phyloP scores from a whole-genome alignment of 2,888 invertebrate genomes.

The Parnassius orleans region DNA sequence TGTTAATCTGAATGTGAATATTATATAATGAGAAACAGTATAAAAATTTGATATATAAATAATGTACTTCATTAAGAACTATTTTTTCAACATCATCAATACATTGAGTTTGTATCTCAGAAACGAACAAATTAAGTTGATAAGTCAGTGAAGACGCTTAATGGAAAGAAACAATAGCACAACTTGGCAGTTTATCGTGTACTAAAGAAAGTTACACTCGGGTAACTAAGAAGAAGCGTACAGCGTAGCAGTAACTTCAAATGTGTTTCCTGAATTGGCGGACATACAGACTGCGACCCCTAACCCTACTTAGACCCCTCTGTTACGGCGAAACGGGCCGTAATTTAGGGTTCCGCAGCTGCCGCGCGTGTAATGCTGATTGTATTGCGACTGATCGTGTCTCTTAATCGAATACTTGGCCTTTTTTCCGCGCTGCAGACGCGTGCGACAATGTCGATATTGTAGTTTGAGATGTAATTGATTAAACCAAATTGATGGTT shows the following conservation, averaged over 20 bases:
- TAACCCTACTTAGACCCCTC: constrained; percentile 54
- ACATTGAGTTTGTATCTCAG: too few species aligned
- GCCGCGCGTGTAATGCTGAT: constrained; percentile 74
- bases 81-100: not conserved
- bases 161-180: constrained; percentile 11
- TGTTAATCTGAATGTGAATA: too few species aligned
- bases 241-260: constrained; percentile 15
- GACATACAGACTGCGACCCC: constrained; percentile 6
- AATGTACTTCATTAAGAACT: too few species aligned
- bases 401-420: constrained; percentile 59
- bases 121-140: too few species aligned
- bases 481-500: not conserved
- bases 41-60: too few species aligned
- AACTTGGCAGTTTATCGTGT: constrained; percentile 16
- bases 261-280: constrained; percentile 10
- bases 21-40: too few species aligned
- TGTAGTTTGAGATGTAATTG: not conserved
- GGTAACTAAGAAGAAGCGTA: constrained; percentile 2
- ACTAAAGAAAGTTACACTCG: constrained; percentile 13
- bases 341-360: constrained; percentile 76
- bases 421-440: constrained; percentile 38
- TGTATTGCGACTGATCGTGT: constrained; percentile 61
- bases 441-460: constrained; percentile 6
- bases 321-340: constrained; percentile 61
- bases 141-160: not conserved